Evolutionary conservation across 23 tunicate genomes (phyloP), one percentile per base, ranked within the genome.

Genomic region (Pegea sp.): DNA sequence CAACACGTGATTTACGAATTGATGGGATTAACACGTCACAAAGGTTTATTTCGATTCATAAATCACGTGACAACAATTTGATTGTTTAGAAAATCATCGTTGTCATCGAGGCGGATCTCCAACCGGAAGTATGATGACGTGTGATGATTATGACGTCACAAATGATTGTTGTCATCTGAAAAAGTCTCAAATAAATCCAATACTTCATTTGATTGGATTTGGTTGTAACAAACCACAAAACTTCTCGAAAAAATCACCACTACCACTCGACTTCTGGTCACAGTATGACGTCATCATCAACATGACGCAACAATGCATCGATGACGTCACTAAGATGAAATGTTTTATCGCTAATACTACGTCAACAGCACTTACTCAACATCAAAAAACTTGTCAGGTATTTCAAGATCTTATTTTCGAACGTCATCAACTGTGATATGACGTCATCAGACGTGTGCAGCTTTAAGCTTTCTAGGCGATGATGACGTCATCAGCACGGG

Each of bases 331-430:
- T 3, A 22, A 65, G 21, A 32, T 67, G 22, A 34, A 69, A 13
- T 66, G 62, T 1, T 25, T 80, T 30, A 29, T 80, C 4, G 93
- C 79, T 19, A 59, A 49, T 0, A 56, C 49, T 19, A 71, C 57
- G 32, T 27, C 53, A 2, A 69, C 65, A 13, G 69, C 69, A 16
- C 19, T 54, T 1, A 71, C 74, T 4, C 70, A 66, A 7, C 93
- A 80, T 34, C 70, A 71, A 49, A 53, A 44, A 34, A 65, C 79
- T 26, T 80, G 93, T 65, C 55, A 66, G 70, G 93, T 80, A 59
- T n/a, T n/a, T n/a, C n/a, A n/a, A n/a, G n/a, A n/a, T n/a, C n/a
- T n/a, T n/a, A n/a, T n/a, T n/a, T n/a, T n/a, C n/a, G n/a, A n/a
- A n/a, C n/a, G n/a, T n/a, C n/a, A n/a, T n/a, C n/a, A n/a, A n/a